Base-by-base conservation (phyloP, 2,888 invertebrate species). In the Eutolmus rufibarbis region DNA sequence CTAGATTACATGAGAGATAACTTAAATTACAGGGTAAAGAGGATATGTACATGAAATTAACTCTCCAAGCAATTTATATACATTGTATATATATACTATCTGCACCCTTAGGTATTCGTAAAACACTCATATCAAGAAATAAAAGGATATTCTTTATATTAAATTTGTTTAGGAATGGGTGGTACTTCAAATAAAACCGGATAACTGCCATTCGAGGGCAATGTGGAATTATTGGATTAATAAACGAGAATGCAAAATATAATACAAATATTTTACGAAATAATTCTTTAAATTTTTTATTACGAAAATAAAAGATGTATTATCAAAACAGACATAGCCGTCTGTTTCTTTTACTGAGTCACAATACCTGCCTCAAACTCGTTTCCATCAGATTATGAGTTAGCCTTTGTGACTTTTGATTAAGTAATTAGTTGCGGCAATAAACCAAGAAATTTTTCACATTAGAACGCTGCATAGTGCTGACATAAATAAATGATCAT, bases 1-100 rank as follows among this genome's bases (percentile, higher is more conserved):
- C 56, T 86, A 86, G 86, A 86, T 86, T 86, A 86, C 86, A 86
- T 56, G 28, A 74, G 23, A 86, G 86, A 86, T 86, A 86, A 77
- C 31, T 77, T 19, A 86, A 86, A 86, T 86, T 77, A 86, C 76
- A 86, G 82, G 37, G 66, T 66, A 66, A 57, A 84, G 82, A 84
- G 82, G 82, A 66, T 82, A 82, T 46, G 5, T 46, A 79, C 14
- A 84, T 84, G 66, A 84, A 81, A 84, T 84, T 66, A 66, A 37
- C 82, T 84, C 82, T 40, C 57, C 66, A 23, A 23, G 56, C 23
- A 57, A 66, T 66, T 66, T 28, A 66, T 23, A 66, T 66, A 19
- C 28, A 46, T 16, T 46, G 4, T 46, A 46, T 46, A 12, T 56
- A 56, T 56, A 8, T 56, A n/a, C 56, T n/a, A 46, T 46, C 4